phyloP scores from a whole-genome alignment of 2,797 vertebrate species.

The Bovichtus diacanthus region DNA sequence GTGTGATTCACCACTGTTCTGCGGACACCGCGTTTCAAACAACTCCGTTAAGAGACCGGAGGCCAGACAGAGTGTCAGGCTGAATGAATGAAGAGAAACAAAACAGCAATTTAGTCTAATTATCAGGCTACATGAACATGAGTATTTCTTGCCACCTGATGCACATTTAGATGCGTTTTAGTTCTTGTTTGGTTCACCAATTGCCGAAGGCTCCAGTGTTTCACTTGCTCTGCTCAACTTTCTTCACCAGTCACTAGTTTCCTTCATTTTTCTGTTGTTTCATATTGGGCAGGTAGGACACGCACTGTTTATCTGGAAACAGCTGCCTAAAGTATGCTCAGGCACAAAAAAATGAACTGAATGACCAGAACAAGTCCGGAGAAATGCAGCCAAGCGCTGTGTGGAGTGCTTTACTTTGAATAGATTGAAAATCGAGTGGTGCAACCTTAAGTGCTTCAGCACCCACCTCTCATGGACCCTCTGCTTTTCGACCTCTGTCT shows the following conservation, averaged over 20 bases:
- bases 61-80: no score
- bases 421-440: conserved; percentile 57
- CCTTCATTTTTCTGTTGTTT: not conserved
- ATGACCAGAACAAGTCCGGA: not conserved
- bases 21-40: no score
- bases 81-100: no score
- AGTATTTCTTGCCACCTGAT: not conserved
- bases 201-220: not conserved
- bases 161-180: not conserved
- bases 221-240: not conserved
- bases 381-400: conserved; percentile 20
- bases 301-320: not conserved
- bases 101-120: not conserved
- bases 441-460: conserved; percentile 48
- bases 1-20: no score
- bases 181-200: not conserved
- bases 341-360: conserved; percentile 20
- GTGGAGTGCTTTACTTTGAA: conserved; percentile 47
- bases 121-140: not conserved
- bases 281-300: not conserved
- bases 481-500: conserved; percentile 58
- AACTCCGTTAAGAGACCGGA: no score
- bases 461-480: conserved; percentile 51
- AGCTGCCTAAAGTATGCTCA: not conserved
- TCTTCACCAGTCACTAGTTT: not conserved